These are phyloP conservation scores for Origma solitaria DNA, from an alignment of 2,113 vertebrate species.

Conservation along the genomic window DNA sequence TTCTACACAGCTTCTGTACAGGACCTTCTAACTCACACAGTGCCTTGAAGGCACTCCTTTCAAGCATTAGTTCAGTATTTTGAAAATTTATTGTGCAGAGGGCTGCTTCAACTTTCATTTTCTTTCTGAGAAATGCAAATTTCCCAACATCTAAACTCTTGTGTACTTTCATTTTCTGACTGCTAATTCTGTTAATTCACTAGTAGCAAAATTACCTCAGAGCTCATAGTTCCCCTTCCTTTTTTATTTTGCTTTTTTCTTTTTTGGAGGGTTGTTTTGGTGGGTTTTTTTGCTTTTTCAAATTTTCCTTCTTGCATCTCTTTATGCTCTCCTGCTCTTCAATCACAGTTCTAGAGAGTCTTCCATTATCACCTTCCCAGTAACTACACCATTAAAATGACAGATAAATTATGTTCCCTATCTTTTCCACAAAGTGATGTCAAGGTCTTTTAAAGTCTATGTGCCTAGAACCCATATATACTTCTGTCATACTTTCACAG, in stretches of 20 bases:
- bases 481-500: not conserved
- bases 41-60: not conserved
- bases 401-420: not conserved
- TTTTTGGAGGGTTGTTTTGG: not conserved
- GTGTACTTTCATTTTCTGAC: not conserved
- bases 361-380: not conserved
- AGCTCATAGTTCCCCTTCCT: not conserved
- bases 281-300: not conserved
- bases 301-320: not conserved
- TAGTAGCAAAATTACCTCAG: not conserved
- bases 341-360: not conserved
- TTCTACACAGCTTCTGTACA: not conserved
- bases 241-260: not conserved
- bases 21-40: not conserved
- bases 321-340: not conserved
- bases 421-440: not conserved
- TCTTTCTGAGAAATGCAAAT: slow-evolving; percentile 31
- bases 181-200: not conserved
- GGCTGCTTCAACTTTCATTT: slow-evolving; percentile 32
- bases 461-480: not conserved
- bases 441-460: not conserved
- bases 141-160: not conserved
- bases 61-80: not conserved
- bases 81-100: not conserved
- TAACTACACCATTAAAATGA: not conserved